phyloP scores from a whole-genome alignment of 64 coral and sea anemone genomes.

The Actinia tenebrosa region DNA sequence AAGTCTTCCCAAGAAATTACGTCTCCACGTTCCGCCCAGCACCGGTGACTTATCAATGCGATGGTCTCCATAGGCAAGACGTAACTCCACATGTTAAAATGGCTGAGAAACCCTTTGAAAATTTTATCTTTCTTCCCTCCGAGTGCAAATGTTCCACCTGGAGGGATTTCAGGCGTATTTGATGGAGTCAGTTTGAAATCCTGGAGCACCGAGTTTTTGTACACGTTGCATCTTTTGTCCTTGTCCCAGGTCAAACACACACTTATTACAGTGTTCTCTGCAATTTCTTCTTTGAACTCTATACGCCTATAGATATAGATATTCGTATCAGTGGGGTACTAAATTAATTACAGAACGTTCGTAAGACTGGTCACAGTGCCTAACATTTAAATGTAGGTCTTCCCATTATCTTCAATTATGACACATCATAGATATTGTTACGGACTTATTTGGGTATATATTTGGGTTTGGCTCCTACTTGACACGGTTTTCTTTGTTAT shows the following conservation, averaged over 20 bases:
- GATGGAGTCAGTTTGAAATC: too few relatives aligned
- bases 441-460: too few relatives aligned
- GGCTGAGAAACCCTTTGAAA: not conserved
- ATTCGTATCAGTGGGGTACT: too few relatives aligned
- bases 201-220: not conserved
- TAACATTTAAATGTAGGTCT: too few relatives aligned
- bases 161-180: not conserved
- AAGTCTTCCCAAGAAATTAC: slow-evolving; percentile 24
- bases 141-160: not conserved
- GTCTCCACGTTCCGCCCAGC: slow-evolving; percentile 29
- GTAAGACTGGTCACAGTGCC: too few relatives aligned
- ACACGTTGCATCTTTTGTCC: not conserved
- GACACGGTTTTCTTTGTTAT: too few relatives aligned
- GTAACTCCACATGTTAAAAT: slow-evolving; percentile 22
- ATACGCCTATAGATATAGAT: not conserved
- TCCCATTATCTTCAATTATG: too few relatives aligned
- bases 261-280: not conserved
- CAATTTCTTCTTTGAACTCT: not conserved
- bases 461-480: too few relatives aligned
- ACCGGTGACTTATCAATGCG: not conserved
- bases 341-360: too few relatives aligned
- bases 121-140: not conserved
- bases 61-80: slow-evolving; percentile 8
- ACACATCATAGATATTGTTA: too few relatives aligned
- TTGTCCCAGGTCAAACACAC: slow-evolving; percentile 30